Evolutionary conservation across 2,113 vertebrate genomes (phyloP), one percentile per base, ranked within the genome.

Genomic region (Phalacrocorax aristotelis): DNA sequence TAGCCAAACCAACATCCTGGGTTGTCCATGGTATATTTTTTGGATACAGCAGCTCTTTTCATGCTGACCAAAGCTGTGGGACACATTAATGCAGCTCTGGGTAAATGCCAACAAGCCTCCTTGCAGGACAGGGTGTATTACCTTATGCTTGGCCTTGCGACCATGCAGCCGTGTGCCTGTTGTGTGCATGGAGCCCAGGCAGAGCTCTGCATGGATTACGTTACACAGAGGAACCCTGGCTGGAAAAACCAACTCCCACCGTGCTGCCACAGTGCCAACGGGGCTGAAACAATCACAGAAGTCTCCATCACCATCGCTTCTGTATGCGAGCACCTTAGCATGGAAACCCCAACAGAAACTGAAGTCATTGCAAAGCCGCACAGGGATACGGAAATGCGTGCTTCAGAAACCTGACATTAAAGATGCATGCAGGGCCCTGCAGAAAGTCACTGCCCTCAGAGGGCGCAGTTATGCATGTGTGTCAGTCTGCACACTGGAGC

Each of bases 401-500:
- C 78, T 90, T 90, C 87, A 77, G 58, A 80, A 74, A 86, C 34
- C 62, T 61, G 92, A 65, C 72, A 75, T 85, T 75, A 88, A 66
- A 94, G 88, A 94, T 58, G 68, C 48, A 83, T 21, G 36, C 1
- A 11, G 65, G 83, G 90, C 70, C 90, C 66, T 0, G 4, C 74
- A 80, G 57, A 95, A 86, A 92, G 74, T 72, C 83, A 69, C 81
- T 11, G n/a, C 6, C 11, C 62, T 91, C 91, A 58, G 78, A 88
- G 93, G 91, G 91, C 3, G 19, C 82, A 66, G 74, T 82, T 94
- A 90, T 76, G 86, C 12, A 1, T 15, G 61, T 61, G 68, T 81
- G 87, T 95, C 88, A 91, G 75, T 72, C 93, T 94, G 91, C 75
- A 77, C 0, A 2, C 83, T 7, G 27, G 18, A 94, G 94, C 85